Base-by-base conservation (phyloP, 2,888 invertebrate species). In the Anagyrus pseudococci region DNA sequence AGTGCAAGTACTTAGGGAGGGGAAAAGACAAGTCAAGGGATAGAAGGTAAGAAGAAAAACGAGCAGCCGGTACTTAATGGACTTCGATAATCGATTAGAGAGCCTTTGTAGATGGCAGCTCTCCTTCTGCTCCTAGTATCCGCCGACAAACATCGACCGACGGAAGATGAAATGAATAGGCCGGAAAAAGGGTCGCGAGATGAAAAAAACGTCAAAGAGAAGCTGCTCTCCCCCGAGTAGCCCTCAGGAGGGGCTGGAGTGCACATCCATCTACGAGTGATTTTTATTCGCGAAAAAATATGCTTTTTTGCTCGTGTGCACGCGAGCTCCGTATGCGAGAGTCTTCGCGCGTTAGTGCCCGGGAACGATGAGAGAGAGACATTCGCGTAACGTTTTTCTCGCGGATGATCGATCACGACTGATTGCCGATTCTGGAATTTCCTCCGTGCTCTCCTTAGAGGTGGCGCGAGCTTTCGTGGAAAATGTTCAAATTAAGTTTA, bases 71-170 rank as follows among this genome's bases (percentile, higher is more conserved):
- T 66, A 63, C 66, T 68, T 69, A 66, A 47, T 55, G 66, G 66
- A 68, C 65, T 71, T 71, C 67, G 69, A 71, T 70, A 70, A 71
- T 71, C 70, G 66, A 71, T 71, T 62, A 65, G 52, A 56, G 53
- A 25, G 26, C 46, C 22, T 46, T 53, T 52, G 59, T 33, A 44
- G 53, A 59, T 47, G 37, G 59, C 47, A 22, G 52, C 33, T 52
- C 37, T 33, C 41, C n/a, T n/a, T n/a, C n/a, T n/a, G n/a, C 15
- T 49, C 50, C 29, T 58, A 40, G n/a, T 33, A 44, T 53, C 44
- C 46, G 23, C 50, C 17, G 26, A 43, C 40, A 22, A 50, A 44
- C 33, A 26, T 52, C 43, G 46, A 15, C 29, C 37, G 7, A 25
- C n/a, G 48, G 50, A 44, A 25, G 26, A 44, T 37, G 43, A 44